Evolutionary conservation across 2,113 vertebrate genomes (phyloP).

Genomic region (Crotalus helleri): DNA sequence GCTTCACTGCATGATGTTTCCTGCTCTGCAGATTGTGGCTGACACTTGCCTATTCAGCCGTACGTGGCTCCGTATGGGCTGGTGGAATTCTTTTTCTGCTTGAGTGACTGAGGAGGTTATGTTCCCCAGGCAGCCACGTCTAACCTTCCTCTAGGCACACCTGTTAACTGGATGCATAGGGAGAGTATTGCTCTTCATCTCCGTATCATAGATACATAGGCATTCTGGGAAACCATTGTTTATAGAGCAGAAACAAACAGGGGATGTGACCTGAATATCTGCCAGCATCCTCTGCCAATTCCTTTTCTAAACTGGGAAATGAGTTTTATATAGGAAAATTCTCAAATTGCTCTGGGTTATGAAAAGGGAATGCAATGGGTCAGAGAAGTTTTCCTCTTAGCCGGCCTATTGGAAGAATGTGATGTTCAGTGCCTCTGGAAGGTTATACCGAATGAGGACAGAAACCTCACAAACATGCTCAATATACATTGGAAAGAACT

Average conservation of each 20-base stretch:
- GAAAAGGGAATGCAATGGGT: neutral
- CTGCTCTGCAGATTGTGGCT: neutral
- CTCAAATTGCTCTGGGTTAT: neutral
- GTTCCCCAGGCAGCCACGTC: neutral
- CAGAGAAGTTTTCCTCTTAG: neutral
- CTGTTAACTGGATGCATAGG: neutral
- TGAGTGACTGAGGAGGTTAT: neutral
- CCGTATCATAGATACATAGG: neutral
- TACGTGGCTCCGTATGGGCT: neutral
- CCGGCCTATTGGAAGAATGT: neutral
- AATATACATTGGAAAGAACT: neutral
- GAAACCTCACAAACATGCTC: neutral
- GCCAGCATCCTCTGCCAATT: neutral
- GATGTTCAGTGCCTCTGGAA: neutral
- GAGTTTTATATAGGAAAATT: neutral
- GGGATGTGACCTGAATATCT: slow-evolving; percentile 9
- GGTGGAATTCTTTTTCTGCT: neutral
- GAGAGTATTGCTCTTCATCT: neutral
- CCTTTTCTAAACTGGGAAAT: neutral
- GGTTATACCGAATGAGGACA: neutral
- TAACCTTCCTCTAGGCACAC: neutral
- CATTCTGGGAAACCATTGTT: slow-evolving; percentile 8
- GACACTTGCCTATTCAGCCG: neutral
- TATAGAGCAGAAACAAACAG: slow-evolving; percentile 14
- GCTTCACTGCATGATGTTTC: neutral